A percentile compares a stretch with the other conserved stretches of the same genome.
phyloP scores from a whole-genome alignment of 1,140 invertebrate genomes.

The Bombyx mori region DNA sequence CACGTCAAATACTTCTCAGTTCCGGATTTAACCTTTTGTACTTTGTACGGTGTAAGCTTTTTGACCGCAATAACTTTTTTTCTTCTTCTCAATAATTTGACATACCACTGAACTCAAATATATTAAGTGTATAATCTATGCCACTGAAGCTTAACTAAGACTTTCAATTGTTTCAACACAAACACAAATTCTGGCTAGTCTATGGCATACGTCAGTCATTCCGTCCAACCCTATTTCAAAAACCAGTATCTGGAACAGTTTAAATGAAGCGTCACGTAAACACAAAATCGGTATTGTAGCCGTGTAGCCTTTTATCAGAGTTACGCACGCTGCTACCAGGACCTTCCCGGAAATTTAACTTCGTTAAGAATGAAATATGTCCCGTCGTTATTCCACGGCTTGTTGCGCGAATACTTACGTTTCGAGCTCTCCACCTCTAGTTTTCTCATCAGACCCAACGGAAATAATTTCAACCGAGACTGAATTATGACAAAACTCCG shows the following conservation, averaged over 20 bases:
- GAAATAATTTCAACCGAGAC: slow-evolving; percentile 70
- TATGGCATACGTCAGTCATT: too few relatives aligned
- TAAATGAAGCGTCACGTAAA: slow-evolving; percentile 28
- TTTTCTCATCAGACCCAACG: slow-evolving; percentile 67
- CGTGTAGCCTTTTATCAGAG: slow-evolving; percentile 57
- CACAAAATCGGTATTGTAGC: slow-evolving; percentile 41
- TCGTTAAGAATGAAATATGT: slow-evolving; percentile 69
- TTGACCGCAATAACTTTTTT: slow-evolving; percentile 15
- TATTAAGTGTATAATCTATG: too few relatives aligned
- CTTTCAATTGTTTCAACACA: too few relatives aligned
- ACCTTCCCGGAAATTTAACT: slow-evolving; percentile 64
- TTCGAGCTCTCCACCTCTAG: slow-evolving; percentile 64
- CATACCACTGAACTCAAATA: too few relatives aligned
- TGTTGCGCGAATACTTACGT: slow-evolving; percentile 67
- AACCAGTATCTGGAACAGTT: neutral
- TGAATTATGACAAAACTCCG: slow-evolving; percentile 70
- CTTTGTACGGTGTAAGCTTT: neutral
- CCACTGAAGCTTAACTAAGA: too few relatives aligned
- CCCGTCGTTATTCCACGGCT: slow-evolving; percentile 63
- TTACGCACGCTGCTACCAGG: slow-evolving; percentile 58
- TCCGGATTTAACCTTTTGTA: slow-evolving; percentile 19
- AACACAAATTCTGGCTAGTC: too few relatives aligned
- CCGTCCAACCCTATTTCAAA: too few relatives aligned
- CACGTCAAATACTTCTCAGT: slow-evolving; percentile 41
- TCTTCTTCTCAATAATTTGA: slow-evolving; percentile 1